phyloP scores from a whole-genome alignment of 2,888 invertebrate species.

The Andricus curvator region DNA sequence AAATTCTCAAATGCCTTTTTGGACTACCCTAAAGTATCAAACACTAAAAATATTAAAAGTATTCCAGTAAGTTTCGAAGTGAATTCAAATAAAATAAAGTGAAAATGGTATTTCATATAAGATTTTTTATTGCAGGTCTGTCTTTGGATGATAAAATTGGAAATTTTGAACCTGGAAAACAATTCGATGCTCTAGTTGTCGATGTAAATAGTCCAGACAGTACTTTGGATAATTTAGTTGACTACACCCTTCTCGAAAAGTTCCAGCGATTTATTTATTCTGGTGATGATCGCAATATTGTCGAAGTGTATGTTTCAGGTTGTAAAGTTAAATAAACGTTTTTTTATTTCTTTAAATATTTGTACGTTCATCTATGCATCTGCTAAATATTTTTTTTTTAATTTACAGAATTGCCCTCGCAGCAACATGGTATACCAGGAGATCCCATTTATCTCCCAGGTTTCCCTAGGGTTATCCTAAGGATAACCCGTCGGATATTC shows the following conservation, averaged over 20 bases:
- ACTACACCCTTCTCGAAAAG: slow-evolving; percentile 81
- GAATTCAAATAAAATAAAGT: background rate
- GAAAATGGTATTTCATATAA: background rate
- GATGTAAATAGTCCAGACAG: slow-evolving; percentile 81
- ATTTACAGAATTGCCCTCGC: too few relatives aligned
- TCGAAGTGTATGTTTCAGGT: slow-evolving; percentile 88
- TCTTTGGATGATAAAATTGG: slow-evolving; percentile 87
- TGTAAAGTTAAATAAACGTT: slow-evolving; percentile 79
- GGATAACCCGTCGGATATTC: too few relatives aligned
- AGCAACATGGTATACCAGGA: too few relatives aligned
- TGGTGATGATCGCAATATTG: slow-evolving; percentile 92
- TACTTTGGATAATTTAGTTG: slow-evolving; percentile 80
- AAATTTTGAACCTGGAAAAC: slow-evolving; percentile 89
- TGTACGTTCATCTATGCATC: background rate
- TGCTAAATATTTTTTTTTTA: background rate
- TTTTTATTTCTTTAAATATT: background rate
- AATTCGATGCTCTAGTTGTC: slow-evolving; percentile 92
- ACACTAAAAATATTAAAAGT: too few relatives aligned
- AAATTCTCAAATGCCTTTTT: too few relatives aligned
- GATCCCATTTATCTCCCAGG: too few relatives aligned
- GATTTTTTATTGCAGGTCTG: slow-evolving; percentile 82
- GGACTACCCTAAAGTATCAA: slow-evolving; percentile 28
- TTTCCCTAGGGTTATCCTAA: too few relatives aligned
- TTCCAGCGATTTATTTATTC: slow-evolving; percentile 88
- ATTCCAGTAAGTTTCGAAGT: slow-evolving; percentile 40